phyloP scores from a whole-genome alignment of 2,888 invertebrate species.

The Gari tellinella region DNA sequence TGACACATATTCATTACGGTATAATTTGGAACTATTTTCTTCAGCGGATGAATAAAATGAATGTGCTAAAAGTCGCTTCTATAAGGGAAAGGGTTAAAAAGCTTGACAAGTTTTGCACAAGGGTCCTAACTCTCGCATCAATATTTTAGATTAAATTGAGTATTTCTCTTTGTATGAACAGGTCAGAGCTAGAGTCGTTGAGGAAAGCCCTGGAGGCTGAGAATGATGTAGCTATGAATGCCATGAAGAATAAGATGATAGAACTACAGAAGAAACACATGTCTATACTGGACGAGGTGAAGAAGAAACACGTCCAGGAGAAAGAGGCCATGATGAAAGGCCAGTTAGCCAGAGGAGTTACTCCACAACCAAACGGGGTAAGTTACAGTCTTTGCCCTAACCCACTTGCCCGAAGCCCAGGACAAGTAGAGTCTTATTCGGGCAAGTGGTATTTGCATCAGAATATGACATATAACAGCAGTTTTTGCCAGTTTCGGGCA shows the following conservation, averaged over 20 bases:
- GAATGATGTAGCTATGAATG: constrained; percentile 71
- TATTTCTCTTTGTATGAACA: constrained; percentile 1
- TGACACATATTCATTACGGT: too few relatives aligned
- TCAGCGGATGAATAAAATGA: too few relatives aligned
- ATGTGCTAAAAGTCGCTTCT: too few relatives aligned
- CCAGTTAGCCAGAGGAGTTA: constrained; percentile 37
- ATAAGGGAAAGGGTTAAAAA: too few relatives aligned
- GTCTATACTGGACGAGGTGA: constrained; percentile 56
- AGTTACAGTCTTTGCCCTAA: neutral
- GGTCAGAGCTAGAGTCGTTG: constrained; percentile 63
- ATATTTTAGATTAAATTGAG: neutral
- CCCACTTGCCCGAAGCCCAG: too few relatives aligned
- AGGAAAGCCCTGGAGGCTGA: constrained; percentile 66
- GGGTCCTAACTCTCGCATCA: too few relatives aligned
- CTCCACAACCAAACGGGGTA: constrained; percentile 36
- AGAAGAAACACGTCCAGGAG: constrained; percentile 57
- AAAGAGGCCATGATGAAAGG: constrained; percentile 60
- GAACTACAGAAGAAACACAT: constrained; percentile 66
- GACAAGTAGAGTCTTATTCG: too few relatives aligned
- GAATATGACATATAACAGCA: too few relatives aligned
- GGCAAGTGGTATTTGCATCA: too few relatives aligned
- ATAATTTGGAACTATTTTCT: too few relatives aligned
- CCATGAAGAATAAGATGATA: constrained; percentile 72
- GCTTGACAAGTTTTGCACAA: too few relatives aligned
- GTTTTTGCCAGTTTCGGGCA: too few relatives aligned